These are phyloP conservation scores for Bellardia pandia DNA, from an alignment of 2,888 invertebrate species.

Conservation along the genomic window DNA sequence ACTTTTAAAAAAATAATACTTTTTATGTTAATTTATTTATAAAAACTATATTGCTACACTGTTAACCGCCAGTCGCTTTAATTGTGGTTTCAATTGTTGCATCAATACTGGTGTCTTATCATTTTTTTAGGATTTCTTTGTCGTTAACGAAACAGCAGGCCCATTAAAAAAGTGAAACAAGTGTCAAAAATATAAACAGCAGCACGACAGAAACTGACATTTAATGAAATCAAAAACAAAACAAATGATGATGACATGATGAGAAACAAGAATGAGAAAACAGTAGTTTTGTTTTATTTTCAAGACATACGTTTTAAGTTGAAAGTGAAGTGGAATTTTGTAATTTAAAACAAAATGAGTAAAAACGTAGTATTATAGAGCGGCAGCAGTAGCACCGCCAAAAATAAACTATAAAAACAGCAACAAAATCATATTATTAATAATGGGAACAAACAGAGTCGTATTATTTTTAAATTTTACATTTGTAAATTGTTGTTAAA, in stretches of 20 bases:
- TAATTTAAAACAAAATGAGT: conserved; percentile 20
- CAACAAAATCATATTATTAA: background rate
- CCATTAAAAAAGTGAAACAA: conserved; percentile 25
- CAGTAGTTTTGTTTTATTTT: background rate
- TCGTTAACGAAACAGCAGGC: conserved; percentile 5
- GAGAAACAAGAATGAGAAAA: too few species aligned
- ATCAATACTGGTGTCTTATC: background rate
- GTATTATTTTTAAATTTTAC: background rate
- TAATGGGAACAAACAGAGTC: background rate
- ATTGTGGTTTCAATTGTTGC: conserved; percentile 25
- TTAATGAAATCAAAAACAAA: conserved; percentile 31
- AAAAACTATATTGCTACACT: too few species aligned
- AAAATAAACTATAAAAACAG: background rate
- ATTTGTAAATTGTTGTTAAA: background rate
- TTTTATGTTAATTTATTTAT: too few species aligned
- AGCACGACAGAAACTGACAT: conserved; percentile 34
- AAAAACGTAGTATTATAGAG: background rate
- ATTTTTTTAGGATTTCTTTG: conserved; percentile 7
- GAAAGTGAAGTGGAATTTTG: conserved; percentile 23
- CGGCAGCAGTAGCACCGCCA: too few species aligned
- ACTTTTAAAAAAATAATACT: too few species aligned
- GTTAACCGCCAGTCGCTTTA: background rate
- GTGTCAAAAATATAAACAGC: conserved; percentile 37
- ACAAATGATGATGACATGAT: conserved; percentile 29
- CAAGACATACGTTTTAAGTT: background rate